phyloP scores from a whole-genome alignment of 1,140 invertebrate genomes.

The Panagrolaimus sp. region DNA sequence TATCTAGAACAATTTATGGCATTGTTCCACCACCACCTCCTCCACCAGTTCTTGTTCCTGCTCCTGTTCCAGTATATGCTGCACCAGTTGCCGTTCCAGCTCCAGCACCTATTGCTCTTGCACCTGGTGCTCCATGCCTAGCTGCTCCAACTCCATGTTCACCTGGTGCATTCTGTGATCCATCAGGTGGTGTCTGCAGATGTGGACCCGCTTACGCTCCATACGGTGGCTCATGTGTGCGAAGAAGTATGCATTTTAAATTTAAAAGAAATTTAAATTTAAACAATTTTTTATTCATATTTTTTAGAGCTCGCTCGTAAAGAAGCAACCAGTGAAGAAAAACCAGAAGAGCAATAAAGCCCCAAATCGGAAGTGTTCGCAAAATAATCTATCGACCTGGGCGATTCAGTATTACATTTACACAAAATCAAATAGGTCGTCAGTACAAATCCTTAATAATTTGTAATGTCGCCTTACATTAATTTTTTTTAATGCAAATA shows the following conservation, averaged over 20 bases:
- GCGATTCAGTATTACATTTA: conserved; percentile 12
- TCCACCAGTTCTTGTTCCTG: conserved; percentile 26
- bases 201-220: conserved; percentile 33
- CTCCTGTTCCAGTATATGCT: conserved; percentile 25
- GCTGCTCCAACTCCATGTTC: conserved; percentile 28
- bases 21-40: conserved; percentile 30
- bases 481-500: conserved; percentile 1
- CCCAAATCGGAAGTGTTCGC: conserved; percentile 4
- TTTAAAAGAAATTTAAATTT: neutral
- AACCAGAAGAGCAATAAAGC: neutral
- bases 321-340: conserved; percentile 9
- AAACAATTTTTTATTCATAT: neutral
- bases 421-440: neutral
- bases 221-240: conserved; percentile 28
- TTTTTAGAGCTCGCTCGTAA: conserved; percentile 10
- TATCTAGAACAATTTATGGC: conserved; percentile 46
- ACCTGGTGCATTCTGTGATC: conserved; percentile 32
- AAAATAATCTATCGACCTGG: neutral
- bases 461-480: neutral
- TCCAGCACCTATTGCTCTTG: conserved; percentile 23
- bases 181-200: conserved; percentile 32
- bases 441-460: conserved; percentile 7
- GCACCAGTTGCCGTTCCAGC: conserved; percentile 20
- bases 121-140: conserved; percentile 35
- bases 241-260: conserved; percentile 24